phyloP scores from a whole-genome alignment of 1,140 invertebrate genomes.

The Drosophila triauraria region DNA sequence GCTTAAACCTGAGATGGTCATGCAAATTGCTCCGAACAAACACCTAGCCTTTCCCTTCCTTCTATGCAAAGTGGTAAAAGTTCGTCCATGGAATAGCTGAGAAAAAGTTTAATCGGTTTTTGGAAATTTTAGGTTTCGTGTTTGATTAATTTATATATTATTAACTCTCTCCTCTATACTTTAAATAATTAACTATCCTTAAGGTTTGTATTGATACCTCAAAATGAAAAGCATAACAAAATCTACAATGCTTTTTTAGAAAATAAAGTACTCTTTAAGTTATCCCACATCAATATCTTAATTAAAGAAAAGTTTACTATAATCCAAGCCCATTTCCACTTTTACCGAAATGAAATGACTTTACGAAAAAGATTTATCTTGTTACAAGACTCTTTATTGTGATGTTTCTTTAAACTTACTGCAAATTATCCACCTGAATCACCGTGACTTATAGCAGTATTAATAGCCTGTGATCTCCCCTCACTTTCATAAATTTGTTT shows the following conservation, averaged over 20 bases:
- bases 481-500: constrained; percentile 3
- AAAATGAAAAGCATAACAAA: not conserved
- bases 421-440: not conserved
- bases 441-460: not conserved
- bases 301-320: too few relatives aligned
- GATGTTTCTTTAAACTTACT: not conserved
- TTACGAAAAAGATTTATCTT: too few relatives aligned
- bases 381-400: not conserved
- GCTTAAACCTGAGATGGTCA: constrained; percentile 34
- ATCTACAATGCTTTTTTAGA: too few relatives aligned
- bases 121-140: not conserved
- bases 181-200: not conserved
- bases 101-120: constrained; percentile 6
- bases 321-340: too few relatives aligned
- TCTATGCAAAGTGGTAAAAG: constrained; percentile 23
- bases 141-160: not conserved
- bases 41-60: constrained; percentile 23
- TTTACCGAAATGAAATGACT: too few relatives aligned
- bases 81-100: not conserved
- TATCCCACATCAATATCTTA: too few relatives aligned
- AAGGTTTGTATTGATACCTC: not conserved
- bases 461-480: constrained; percentile 9
- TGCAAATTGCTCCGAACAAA: constrained; percentile 42
- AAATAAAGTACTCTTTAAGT: too few relatives aligned
- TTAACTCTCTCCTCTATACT: too few relatives aligned